Conservation (phyloP, 2,888 invertebrate genomes). For the Lycophotia porphyrea region DNA sequence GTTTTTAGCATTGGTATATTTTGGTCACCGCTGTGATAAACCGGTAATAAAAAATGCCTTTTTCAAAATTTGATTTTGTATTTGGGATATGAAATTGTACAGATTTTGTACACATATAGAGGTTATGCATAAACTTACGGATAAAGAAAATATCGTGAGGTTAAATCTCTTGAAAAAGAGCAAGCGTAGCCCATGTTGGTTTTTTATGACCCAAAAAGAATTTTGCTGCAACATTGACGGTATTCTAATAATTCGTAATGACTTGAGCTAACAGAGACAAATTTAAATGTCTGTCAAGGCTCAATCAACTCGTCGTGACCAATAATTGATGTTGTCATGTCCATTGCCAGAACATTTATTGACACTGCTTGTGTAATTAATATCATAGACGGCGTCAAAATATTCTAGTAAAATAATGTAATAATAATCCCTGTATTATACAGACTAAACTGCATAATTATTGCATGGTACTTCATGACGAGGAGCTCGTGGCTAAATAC, state of each 20-base stretch:
- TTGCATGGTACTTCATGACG: too few relatives aligned
- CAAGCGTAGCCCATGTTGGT: neutral
- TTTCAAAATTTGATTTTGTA: neutral
- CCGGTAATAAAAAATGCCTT: neutral
- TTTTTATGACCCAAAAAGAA: neutral
- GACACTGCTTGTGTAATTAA: too few relatives aligned
- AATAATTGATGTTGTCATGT: neutral
- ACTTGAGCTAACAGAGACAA: neutral
- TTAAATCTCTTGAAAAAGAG: neutral
- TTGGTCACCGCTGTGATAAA: neutral
- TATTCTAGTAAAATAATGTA: too few relatives aligned
- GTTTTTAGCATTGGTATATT: constrained; percentile 9
- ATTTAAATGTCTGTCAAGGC: neutral
- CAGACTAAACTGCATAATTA: too few relatives aligned
- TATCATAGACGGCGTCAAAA: too few relatives aligned
- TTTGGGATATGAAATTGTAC: neutral
- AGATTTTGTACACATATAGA: neutral
- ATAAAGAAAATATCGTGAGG: neutral
- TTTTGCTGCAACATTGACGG: neutral
- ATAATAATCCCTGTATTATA: too few relatives aligned
- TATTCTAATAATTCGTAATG: neutral
- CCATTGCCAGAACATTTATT: too few relatives aligned
- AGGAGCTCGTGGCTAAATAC: too few relatives aligned
- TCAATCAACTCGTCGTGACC: neutral
- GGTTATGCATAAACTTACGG: neutral